Conservation (phyloP, 2,113 vertebrate species). For the Pelecanoides urinatrix region DNA sequence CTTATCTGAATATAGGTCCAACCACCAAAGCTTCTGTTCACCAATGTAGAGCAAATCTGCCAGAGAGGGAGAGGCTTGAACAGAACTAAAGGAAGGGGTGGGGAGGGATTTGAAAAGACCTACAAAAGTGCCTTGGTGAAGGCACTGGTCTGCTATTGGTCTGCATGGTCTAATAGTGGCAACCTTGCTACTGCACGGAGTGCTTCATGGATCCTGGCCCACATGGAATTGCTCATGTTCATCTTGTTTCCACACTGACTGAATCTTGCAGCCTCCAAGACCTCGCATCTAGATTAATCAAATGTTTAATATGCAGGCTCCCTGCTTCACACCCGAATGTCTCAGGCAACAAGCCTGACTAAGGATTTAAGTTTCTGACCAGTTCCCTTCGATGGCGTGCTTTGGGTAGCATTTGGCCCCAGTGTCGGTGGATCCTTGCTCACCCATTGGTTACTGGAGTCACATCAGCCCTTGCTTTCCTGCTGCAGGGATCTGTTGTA, state of each 20-base stretch:
- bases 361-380: background rate
- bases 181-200: background rate
- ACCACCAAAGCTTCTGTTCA: background rate
- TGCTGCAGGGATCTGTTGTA: background rate
- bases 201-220: background rate
- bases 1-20: background rate
- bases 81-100: background rate
- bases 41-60: background rate
- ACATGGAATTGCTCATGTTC: background rate
- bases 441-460: background rate
- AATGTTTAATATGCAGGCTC: background rate
- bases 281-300: background rate
- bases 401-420: background rate
- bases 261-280: background rate
- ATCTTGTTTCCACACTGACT: background rate
- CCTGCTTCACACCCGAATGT: background rate
- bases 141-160: background rate
- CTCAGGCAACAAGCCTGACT: background rate
- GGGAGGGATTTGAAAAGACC: background rate
- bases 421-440: background rate
- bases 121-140: background rate
- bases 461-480: background rate
- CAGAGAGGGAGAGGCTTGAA: background rate
- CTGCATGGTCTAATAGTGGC: background rate
- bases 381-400: fast-evolving